Evolutionary conservation across 2,113 vertebrate species (phyloP).

Genomic region (Psilopsiagon aymara): DNA sequence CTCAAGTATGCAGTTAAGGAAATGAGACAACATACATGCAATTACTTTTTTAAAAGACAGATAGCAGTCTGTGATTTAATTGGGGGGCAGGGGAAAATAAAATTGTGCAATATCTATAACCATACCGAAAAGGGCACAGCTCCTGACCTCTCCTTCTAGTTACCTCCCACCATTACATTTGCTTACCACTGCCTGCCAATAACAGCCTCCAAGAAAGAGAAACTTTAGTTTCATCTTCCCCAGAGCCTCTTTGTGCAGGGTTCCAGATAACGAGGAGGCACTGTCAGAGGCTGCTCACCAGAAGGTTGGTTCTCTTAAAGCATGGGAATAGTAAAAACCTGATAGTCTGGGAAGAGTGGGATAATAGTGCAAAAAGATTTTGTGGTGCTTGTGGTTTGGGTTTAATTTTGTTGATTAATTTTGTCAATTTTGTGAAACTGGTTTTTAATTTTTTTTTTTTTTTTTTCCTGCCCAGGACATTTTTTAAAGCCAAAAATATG

Average conservation of each 20-base stretch:
- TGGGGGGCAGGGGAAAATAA: background rate
- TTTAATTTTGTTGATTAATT: too few relatives aligned
- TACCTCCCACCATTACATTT: background rate
- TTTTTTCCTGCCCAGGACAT: background rate
- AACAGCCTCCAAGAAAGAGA: background rate
- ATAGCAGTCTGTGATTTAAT: background rate
- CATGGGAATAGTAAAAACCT: background rate
- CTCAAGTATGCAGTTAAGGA: too few relatives aligned
- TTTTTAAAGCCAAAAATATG: background rate
- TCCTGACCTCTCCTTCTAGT: background rate
- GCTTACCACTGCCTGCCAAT: background rate
- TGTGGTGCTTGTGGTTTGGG: background rate
- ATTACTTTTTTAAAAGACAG: background rate
- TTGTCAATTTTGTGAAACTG: too few relatives aligned
- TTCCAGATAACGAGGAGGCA: rapidly evolving
- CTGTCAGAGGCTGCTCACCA: background rate
- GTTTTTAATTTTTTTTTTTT: background rate
- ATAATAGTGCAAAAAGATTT: background rate
- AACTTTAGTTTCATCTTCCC: background rate
- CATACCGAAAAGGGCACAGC: rapidly evolving
- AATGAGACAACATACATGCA: background rate
- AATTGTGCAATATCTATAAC: background rate
- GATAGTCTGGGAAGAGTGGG: background rate
- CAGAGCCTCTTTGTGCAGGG: background rate
- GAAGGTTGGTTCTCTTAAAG: slow-evolving; percentile 12